Evolutionary conservation across 1,140 invertebrate genomes (phyloP).

Genomic region (Chlorops oryzae): DNA sequence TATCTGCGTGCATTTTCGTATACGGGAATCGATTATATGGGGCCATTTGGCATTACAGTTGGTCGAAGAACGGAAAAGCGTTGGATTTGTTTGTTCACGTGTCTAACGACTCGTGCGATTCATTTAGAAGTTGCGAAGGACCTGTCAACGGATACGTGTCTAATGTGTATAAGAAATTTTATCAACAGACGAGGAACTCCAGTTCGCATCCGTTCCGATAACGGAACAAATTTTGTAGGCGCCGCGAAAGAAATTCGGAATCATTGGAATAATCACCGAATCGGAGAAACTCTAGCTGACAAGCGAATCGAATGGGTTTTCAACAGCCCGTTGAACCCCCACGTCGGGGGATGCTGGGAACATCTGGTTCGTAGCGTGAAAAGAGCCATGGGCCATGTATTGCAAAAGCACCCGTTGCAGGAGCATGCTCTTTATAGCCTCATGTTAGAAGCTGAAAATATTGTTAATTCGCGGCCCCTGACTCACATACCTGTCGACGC

Average conservation of each 20-base stretch:
- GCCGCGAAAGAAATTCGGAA: slow-evolving; percentile 2
- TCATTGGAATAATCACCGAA: not conserved
- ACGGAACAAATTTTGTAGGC: slow-evolving; percentile 45
- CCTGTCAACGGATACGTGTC: not conserved
- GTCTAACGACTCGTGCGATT: slow-evolving; percentile 12
- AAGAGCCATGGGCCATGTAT: slow-evolving; percentile 15
- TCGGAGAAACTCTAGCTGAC: not conserved
- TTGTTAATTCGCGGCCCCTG: slow-evolving; percentile 26
- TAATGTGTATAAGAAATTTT: slow-evolving; percentile 1
- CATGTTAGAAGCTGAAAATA: slow-evolving; percentile 25
- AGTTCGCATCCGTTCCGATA: slow-evolving; percentile 28
- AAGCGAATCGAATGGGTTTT: slow-evolving; percentile 14
- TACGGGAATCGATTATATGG: slow-evolving; percentile 8
- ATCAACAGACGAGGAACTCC: slow-evolving; percentile 2
- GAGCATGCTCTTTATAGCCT: slow-evolving; percentile 23
- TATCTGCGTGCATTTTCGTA: slow-evolving; percentile 14
- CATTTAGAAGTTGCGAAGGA: slow-evolving; percentile 13
- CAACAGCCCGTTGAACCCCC: slow-evolving; percentile 12
- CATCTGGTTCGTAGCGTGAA: slow-evolving; percentile 22
- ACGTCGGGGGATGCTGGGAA: slow-evolving; percentile 28
- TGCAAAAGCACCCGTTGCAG: slow-evolving; percentile 17
- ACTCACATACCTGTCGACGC: slow-evolving; percentile 28
- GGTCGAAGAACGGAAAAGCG: slow-evolving; percentile 11
- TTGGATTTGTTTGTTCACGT: slow-evolving; percentile 8
- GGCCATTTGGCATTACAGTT: slow-evolving; percentile 5